These are phyloP conservation scores for Lagorchestes hirsutus DNA, from an alignment of 2,797 vertebrate genomes.

Conservation along the genomic window DNA sequence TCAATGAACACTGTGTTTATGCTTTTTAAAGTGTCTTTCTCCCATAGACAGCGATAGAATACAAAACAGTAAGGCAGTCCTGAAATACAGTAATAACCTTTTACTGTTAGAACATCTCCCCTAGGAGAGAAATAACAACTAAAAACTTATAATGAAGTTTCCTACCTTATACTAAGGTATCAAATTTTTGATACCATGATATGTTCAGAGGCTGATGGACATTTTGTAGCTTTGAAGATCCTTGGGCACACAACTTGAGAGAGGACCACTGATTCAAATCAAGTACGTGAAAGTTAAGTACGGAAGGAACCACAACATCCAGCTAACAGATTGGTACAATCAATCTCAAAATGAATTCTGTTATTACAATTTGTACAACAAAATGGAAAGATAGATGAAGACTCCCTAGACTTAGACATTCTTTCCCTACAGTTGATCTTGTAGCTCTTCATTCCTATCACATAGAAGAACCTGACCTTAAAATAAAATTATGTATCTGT, in stretches of 20 bases:
- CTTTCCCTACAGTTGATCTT: neutral
- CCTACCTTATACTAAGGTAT: conserved; percentile 24
- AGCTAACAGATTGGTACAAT: neutral
- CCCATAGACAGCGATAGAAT: conserved; percentile 17
- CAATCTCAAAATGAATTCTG: conserved; percentile 58
- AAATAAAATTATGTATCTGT: neutral
- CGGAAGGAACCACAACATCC: neutral
- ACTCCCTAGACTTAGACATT: neutral
- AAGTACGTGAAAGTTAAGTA: conserved; percentile 35
- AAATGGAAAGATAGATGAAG: conserved; percentile 54
- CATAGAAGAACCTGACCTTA: conserved; percentile 48
- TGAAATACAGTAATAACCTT: neutral
- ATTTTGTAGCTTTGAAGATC: conserved; percentile 56
- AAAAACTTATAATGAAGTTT: conserved; percentile 14
- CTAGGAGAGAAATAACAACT: conserved; percentile 20
- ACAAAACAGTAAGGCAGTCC: neutral
- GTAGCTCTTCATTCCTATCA: neutral
- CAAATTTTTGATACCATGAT: neutral
- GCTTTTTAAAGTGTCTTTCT: conserved; percentile 31
- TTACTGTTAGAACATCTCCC: neutral
- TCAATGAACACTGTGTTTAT: neutral
- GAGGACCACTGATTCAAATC: conserved; percentile 23
- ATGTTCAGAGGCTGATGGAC: conserved; percentile 9
- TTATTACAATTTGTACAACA: conserved; percentile 76
- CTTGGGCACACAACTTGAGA: conserved; percentile 73